Evolutionary conservation across 1,140 invertebrate genomes (phyloP).

Genomic region (Calycopis cecrops): DNA sequence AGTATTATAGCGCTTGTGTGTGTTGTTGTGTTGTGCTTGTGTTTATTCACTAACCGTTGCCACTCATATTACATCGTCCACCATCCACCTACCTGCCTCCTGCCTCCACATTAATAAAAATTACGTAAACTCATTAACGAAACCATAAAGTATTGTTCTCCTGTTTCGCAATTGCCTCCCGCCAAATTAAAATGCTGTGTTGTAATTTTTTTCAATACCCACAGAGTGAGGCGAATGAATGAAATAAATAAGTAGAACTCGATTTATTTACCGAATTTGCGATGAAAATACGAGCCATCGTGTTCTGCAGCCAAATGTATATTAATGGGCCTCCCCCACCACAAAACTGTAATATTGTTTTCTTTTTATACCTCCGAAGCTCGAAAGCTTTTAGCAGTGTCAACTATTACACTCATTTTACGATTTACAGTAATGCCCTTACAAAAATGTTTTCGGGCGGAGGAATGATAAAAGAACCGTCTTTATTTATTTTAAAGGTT

Average conservation of each 20-base stretch:
- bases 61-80: no score
- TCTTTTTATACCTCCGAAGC: slow-evolving; percentile 56
- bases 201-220: background rate
- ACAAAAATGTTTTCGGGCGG: slow-evolving; percentile 24
- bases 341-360: slow-evolving; percentile 62
- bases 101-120: no score
- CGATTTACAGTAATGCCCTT: slow-evolving; percentile 50
- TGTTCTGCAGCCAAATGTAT: slow-evolving; percentile 55
- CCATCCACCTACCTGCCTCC: no score
- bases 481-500: no score
- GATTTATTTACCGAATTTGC: slow-evolving; percentile 66
- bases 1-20: no score
- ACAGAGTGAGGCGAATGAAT: slow-evolving; percentile 30
- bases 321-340: slow-evolving; percentile 63
- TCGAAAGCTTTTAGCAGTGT: slow-evolving; percentile 60
- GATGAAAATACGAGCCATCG: slow-evolving; percentile 49
- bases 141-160: no score
- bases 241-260: slow-evolving; percentile 55
- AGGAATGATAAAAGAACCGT: background rate
- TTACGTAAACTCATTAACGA: no score
- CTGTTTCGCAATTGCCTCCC: no score
- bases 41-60: no score
- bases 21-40: background rate
- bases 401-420: slow-evolving; percentile 60
- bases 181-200: slow-evolving; percentile 3